Evolutionary conservation across 2,113 vertebrate species (phyloP).

Genomic region (Progne subis): DNA sequence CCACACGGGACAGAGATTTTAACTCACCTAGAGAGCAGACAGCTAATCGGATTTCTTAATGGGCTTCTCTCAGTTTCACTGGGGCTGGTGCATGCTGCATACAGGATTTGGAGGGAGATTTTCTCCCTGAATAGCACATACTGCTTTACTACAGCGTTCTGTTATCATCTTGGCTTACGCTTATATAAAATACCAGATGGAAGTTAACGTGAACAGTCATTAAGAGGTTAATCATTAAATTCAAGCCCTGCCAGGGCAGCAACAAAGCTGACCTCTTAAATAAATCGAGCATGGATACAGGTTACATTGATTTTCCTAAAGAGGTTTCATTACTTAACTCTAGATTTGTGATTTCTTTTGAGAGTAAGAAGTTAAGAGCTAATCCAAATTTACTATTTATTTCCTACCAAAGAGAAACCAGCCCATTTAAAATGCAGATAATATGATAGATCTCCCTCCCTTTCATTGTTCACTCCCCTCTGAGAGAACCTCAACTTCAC

Average conservation of each 20-base stretch:
- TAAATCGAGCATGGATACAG: slow-evolving; percentile 4
- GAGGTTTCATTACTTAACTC: slow-evolving; percentile 33
- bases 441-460: neutral
- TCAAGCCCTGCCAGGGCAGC: neutral
- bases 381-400: neutral
- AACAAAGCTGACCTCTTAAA: slow-evolving; percentile 10
- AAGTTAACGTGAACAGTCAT: neutral
- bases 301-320: slow-evolving; percentile 29
- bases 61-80: slow-evolving; percentile 19
- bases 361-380: neutral
- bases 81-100: neutral
- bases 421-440: neutral
- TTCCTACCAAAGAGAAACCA: neutral
- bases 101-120: neutral
- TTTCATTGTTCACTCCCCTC: neutral
- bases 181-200: neutral
- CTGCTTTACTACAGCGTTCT: neutral
- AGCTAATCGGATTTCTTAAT: slow-evolving; percentile 22
- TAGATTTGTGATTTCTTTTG: neutral
- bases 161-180: neutral
- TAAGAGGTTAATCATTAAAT: slow-evolving; percentile 47
- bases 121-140: neutral
- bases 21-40: slow-evolving; percentile 12
- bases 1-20: neutral
- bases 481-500: neutral